These are phyloP conservation scores for Bubalus kerabau DNA, from an alignment of 2,113 vertebrate genomes.

Conservation along the genomic window DNA sequence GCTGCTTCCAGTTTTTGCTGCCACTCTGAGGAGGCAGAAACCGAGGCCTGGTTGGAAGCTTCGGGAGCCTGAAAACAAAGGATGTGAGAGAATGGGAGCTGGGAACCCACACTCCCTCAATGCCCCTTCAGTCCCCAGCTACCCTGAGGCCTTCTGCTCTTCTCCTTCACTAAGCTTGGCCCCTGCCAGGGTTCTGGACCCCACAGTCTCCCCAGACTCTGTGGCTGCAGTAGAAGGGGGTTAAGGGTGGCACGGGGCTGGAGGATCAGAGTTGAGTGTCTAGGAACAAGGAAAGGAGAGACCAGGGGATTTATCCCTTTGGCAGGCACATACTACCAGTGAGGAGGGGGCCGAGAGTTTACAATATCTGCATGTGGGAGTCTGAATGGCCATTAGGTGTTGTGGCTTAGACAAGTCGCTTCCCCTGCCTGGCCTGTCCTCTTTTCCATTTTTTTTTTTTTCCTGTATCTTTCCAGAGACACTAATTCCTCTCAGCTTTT, in stretches of 20 bases:
- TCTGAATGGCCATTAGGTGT: neutral
- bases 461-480: neutral
- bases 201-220: constrained; percentile 1
- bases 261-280: neutral
- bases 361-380: neutral
- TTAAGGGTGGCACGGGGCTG: neutral
- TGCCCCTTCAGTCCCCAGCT: neutral
- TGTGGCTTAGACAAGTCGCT: neutral
- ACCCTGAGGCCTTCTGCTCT: neutral
- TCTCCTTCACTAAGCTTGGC: neutral
- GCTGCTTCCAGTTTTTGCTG: constrained; percentile 65
- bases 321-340: neutral
- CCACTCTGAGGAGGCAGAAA: constrained; percentile 28
- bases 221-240: neutral
- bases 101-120: neutral
- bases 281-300: constrained; percentile 29
- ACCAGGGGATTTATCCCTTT: neutral
- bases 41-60: neutral
- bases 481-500: neutral
- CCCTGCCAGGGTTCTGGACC: neutral
- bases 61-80: constrained; percentile 13
- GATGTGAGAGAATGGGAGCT: neutral
- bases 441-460: neutral
- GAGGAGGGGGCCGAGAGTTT: neutral
- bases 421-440: neutral